Base-by-base conservation (phyloP, 1,140 invertebrate species). In the Ceratitis capitata region DNA sequence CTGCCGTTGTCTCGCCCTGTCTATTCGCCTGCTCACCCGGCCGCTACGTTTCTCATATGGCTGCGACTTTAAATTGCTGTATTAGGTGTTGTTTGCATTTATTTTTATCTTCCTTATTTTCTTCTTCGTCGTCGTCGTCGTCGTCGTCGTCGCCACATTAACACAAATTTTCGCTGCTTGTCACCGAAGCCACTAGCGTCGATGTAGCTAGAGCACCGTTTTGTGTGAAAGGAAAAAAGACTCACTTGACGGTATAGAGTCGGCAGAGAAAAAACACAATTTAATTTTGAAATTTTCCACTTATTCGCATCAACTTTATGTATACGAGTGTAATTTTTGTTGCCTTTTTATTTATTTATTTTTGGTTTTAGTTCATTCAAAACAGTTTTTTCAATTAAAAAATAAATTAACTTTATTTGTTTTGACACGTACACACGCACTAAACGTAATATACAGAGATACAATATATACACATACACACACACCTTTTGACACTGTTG, bases 21-120 rank as follows among this genome's bases (percentile, higher is more conserved):
- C 58, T 61, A 26, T 26, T 26, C 9, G 58, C 58, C 58, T 69
- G 61, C 61, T 39, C n/a, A n/a, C 51, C 26, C 23, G 23, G 26
- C 56, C 9, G n/a, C n/a, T n/a, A n/a, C n/a, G n/a, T n/a, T n/a
- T n/a, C n/a, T n/a, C n/a, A n/a, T n/a, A n/a, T n/a, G n/a, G 16
- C 5, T 35, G 32, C 5, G 3, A 26, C 32, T 12, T 26, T 26
- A 26, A 26, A 35, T 19, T 19, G 32, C 61, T 69, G 29, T 14
- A 6, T 47, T 45, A 45, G 35, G 7, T 23, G 23, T 78, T 78
- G 35, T 78, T 45, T 78, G 39, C 12, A n/a, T 78, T 45, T 78
- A 78, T 78, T 78, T 78, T 69, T 69, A 69, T 45, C 69, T 78
- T 78, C 39, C 69, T 39, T 78, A 45, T 78, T 45, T 78, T 78